Conservation (phyloP, 2,797 vertebrate species). For the Agapornis canus region DNA sequence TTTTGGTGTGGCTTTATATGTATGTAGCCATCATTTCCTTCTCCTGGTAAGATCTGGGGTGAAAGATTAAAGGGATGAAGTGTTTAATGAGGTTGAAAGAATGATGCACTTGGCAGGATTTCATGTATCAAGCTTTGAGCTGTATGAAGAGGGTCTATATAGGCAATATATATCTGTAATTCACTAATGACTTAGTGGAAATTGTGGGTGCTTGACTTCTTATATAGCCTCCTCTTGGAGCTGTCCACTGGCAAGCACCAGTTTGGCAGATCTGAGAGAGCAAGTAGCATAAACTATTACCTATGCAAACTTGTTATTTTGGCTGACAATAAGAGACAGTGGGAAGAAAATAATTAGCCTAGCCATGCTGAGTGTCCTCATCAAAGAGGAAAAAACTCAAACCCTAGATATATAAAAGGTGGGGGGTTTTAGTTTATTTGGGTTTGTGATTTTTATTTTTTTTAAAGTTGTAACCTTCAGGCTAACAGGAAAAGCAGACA, state of each 20-base stretch:
- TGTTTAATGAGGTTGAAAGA: not conserved
- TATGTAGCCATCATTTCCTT: not conserved
- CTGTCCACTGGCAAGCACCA: not conserved
- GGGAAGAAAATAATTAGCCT: constrained; percentile 67
- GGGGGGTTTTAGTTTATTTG: not conserved
- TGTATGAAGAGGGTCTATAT: not conserved
- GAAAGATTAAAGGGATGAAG: not conserved
- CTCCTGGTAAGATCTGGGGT: not conserved
- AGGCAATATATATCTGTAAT: not conserved
- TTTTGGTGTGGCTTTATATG: not conserved
- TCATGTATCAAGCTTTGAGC: not conserved
- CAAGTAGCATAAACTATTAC: constrained; percentile 6
- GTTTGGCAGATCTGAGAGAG: not conserved
- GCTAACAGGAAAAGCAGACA: not conserved
- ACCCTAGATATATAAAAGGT: not conserved
- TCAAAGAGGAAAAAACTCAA: constrained; percentile 14
- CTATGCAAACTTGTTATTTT: constrained; percentile 40
- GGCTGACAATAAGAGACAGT: not conserved
- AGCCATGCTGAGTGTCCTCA: constrained; percentile 4
- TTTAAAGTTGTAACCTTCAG: not conserved
- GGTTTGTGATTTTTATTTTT: not conserved
- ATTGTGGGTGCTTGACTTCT: not conserved
- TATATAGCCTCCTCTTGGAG: not conserved
- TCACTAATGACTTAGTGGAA: not conserved
- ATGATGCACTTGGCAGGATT: not conserved